A percentile compares a stretch with the other conserved stretches of the same genome.
Conservation (phyloP, 2,888 invertebrate genomes). For the Trichogramma dendrolimi region DNA sequence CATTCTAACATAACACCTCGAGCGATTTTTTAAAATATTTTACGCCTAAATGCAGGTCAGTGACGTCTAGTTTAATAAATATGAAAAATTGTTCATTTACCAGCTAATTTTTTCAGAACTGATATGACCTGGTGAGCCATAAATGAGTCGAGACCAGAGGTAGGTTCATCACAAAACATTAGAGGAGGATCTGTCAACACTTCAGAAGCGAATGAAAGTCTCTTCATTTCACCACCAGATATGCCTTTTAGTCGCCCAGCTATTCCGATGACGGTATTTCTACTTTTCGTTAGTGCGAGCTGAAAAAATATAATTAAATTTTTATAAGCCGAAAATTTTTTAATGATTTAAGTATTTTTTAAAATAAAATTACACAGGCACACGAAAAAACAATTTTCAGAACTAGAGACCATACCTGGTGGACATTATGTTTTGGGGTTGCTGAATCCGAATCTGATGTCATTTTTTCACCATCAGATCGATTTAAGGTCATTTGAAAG, state of each 20-base stretch:
- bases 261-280: conserved; percentile 84
- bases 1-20: too few relatives aligned
- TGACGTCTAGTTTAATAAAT: background rate
- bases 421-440: too few relatives aligned
- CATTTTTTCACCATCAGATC: too few relatives aligned
- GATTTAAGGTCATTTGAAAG: too few relatives aligned
- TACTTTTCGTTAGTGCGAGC: conserved; percentile 84
- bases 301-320: conserved; percentile 43
- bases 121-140: conserved; percentile 88
- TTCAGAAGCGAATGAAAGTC: conserved; percentile 95
- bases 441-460: too few relatives aligned
- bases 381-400: too few relatives aligned
- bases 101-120: conserved; percentile 68
- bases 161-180: conserved; percentile 96
- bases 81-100: conserved; percentile 29
- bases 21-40: too few relatives aligned
- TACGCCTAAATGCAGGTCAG: too few relatives aligned
- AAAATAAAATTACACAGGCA: background rate
- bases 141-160: conserved; percentile 92
- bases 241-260: conserved; percentile 85
- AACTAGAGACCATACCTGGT: background rate
- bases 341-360: background rate
- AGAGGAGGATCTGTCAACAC: conserved; percentile 90
- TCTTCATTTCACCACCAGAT: conserved; percentile 93
- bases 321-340: background rate